A percentile compares a stretch with the other conserved stretches of the same genome.
These are phyloP conservation scores for Zaprionus vittiger DNA, from an alignment of 1,140 invertebrate species.

Conservation along the genomic window DNA sequence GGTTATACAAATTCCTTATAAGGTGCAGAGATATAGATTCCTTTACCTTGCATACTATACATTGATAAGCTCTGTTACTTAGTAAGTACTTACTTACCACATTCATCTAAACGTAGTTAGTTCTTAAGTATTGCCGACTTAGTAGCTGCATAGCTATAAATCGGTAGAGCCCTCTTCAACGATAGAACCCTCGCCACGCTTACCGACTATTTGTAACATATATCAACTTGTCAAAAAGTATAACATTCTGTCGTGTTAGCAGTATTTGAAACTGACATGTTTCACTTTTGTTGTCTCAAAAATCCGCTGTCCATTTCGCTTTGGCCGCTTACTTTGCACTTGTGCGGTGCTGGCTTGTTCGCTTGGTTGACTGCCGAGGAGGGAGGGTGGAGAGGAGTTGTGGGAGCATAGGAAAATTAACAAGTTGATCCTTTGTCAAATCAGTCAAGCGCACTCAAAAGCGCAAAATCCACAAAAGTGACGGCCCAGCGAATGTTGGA, in stretches of 20 bases:
- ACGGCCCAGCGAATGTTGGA: slow-evolving; percentile 36
- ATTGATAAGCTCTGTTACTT: too few relatives aligned
- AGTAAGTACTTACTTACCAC: too few relatives aligned
- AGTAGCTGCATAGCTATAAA: neutral
- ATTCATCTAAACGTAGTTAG: too few relatives aligned
- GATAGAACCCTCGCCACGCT: too few relatives aligned
- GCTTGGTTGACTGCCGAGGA: neutral
- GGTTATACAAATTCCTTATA: too few relatives aligned
- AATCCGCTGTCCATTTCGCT: slow-evolving; percentile 16
- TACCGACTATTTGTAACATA: neutral
- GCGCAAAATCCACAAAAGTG: slow-evolving; percentile 57
- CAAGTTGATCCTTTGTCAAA: slow-evolving; percentile 78
- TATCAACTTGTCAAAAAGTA: slow-evolving; percentile 10
- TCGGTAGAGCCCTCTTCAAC: neutral
- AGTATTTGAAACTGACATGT: slow-evolving; percentile 16
- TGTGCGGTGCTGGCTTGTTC: slow-evolving; percentile 43
- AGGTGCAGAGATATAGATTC: too few relatives aligned
- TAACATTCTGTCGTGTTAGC: neutral
- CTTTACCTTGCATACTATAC: too few relatives aligned
- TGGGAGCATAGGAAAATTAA: slow-evolving; percentile 53
- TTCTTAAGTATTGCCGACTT: too few relatives aligned
- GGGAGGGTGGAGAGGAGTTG: neutral
- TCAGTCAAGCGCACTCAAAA: slow-evolving; percentile 66
- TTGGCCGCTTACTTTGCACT: slow-evolving; percentile 35
- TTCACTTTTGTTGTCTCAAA: slow-evolving; percentile 30